Conservation (phyloP, 1,140 invertebrate species). For the Nephila pilipes region DNA sequence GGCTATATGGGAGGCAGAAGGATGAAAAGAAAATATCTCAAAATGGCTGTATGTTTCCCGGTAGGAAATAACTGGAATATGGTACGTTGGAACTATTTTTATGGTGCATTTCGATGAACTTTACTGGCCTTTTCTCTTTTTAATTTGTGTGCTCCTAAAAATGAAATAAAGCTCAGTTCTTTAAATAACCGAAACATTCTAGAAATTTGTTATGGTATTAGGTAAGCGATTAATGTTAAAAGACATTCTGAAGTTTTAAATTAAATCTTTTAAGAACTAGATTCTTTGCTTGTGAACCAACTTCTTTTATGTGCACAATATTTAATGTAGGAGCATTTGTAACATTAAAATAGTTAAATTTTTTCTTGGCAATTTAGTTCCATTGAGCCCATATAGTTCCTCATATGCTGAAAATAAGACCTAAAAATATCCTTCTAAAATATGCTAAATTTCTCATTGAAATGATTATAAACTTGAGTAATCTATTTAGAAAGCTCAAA, state of each 20-base stretch:
- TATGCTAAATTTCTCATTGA: too few relatives aligned
- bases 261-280: too few relatives aligned
- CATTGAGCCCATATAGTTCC: too few relatives aligned
- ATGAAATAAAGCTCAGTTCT: neutral
- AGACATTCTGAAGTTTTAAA: neutral
- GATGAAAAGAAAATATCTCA: conserved; percentile 36
- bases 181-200: neutral
- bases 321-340: too few relatives aligned
- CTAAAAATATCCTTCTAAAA: too few relatives aligned
- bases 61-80: neutral
- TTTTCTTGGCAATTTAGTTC: too few relatives aligned
- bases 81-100: conserved; percentile 20
- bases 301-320: too few relatives aligned
- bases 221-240: neutral
- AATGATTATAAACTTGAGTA: too few relatives aligned
- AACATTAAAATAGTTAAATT: too few relatives aligned
- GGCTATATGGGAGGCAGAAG: neutral
- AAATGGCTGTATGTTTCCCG: neutral
- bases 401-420: too few relatives aligned
- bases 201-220: neutral
- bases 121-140: conserved; percentile 9
- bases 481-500: too few relatives aligned
- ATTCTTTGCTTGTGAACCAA: too few relatives aligned
- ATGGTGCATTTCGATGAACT: conserved; percentile 6
- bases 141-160: neutral